phyloP scores from a whole-genome alignment of 2,113 vertebrate species.

The human (Homo sapiens) region GRCh38 chr13:54398501-54399000 shows the following conservation, averaged over 20 bases:
- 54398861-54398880: background rate
- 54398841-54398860: background rate
- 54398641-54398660: accelerated
- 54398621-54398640: background rate
- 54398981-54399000: too few relatives aligned
- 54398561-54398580: background rate
- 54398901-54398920: background rate
- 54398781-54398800: background rate
- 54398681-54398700: background rate
- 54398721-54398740: background rate
- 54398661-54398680: background rate
- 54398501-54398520: background rate
- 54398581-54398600: background rate
- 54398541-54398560: background rate
- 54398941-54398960: background rate
- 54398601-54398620: background rate
- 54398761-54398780: background rate
- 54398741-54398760: background rate
- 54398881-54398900: background rate
- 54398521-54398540: background rate
- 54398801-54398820: background rate
- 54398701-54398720: background rate
- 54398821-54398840: background rate
- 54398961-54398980: too few relatives aligned
- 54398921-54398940: background rate